Percentiles rank a stretch among this genome's conserved stretches.
phyloP scores from a whole-genome alignment of 2,113 vertebrate genomes.

The Vireo altiloquus region DNA sequence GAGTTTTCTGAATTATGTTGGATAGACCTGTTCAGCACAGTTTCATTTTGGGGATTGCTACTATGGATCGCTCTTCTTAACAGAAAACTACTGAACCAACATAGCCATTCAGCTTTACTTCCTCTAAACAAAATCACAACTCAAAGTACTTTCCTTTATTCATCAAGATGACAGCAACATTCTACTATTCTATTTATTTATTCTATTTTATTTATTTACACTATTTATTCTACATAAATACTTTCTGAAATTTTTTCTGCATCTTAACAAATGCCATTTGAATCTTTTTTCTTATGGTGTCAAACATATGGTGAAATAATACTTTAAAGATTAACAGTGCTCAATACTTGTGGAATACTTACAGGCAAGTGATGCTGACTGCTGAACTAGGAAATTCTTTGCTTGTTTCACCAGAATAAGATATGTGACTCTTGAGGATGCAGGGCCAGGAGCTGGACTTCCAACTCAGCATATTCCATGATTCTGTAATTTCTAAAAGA shows the following conservation, averaged over 20 bases:
- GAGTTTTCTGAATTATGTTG: background rate
- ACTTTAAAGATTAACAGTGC: background rate
- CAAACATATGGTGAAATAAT: background rate
- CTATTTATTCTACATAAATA: too few relatives aligned
- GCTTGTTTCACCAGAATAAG: background rate
- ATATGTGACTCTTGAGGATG: background rate
- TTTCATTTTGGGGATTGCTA: background rate
- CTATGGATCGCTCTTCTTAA: background rate
- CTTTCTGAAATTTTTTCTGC: background rate
- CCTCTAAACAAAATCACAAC: background rate
- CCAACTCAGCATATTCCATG: background rate
- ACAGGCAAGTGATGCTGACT: background rate
- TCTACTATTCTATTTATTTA: too few relatives aligned
- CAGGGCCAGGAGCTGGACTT: background rate
- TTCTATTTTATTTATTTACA: too few relatives aligned
- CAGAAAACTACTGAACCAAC: background rate
- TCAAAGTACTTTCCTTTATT: background rate
- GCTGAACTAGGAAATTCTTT: background rate
- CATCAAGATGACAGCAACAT: background rate
- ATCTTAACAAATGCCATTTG: background rate
- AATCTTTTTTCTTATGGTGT: background rate
- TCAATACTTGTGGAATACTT: background rate
- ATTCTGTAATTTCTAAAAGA: background rate
- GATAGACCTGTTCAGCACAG: background rate
- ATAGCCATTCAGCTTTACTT: background rate